Evolutionary conservation across 92 coral and sea anemone genomes (phyloP).

Genomic region (Heliopora coerulea): DNA sequence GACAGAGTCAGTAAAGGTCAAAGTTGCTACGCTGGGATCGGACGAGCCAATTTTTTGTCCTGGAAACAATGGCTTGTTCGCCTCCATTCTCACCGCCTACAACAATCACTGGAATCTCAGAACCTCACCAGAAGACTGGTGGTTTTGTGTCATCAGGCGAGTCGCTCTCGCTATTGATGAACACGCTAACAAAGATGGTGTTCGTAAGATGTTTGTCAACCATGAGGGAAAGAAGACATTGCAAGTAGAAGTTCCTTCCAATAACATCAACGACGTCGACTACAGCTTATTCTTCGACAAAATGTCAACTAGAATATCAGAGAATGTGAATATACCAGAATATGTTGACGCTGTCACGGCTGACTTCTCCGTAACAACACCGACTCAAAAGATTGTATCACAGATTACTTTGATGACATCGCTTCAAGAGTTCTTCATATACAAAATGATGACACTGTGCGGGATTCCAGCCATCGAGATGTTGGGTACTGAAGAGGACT

Average conservation of each 20-base stretch:
- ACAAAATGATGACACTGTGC: constrained; percentile 1
- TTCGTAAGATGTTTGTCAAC: constrained; percentile 58
- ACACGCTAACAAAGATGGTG: constrained; percentile 45
- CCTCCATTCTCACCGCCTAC: constrained; percentile 55
- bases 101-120: constrained; percentile 68
- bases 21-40: constrained; percentile 47
- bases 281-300: constrained; percentile 60
- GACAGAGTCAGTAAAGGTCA: background rate
- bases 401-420: constrained; percentile 61
- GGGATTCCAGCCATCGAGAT: constrained; percentile 68
- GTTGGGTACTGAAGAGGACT: constrained; percentile 60
- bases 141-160: constrained; percentile 66
- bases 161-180: constrained; percentile 60
- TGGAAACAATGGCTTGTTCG: constrained; percentile 48
- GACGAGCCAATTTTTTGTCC: constrained; percentile 35
- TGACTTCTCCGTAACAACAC: constrained; percentile 52
- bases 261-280: constrained; percentile 55
- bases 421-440: constrained; percentile 46
- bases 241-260: constrained; percentile 49
- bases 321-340: constrained; percentile 62
- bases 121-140: constrained; percentile 79
- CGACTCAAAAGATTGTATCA: constrained; percentile 61
- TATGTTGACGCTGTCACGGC: constrained; percentile 70
- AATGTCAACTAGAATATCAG: constrained; percentile 52
- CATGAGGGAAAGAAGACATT: constrained; percentile 52